Evolutionary conservation across 2,113 vertebrate genomes (phyloP), one percentile per base, ranked within the genome.

Genomic region (Sitta europaea): DNA sequence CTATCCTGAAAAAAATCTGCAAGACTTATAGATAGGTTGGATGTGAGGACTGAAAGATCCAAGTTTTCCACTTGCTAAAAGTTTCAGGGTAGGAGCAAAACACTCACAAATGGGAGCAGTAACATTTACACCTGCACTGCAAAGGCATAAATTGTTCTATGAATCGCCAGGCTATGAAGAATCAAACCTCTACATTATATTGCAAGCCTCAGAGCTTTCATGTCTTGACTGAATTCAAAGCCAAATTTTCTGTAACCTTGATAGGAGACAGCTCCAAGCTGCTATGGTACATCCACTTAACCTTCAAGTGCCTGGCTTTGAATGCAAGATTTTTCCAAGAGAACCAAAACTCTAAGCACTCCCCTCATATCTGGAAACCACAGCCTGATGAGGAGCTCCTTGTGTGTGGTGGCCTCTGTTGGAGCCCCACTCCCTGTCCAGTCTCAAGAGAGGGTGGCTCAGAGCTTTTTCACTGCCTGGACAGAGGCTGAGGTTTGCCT

Each of bases 381-480:
- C 57, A 71, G 53, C 23, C 11, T 9, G 5, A 14, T 87, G 93
- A 87, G 81, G 70, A 94, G 38, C 27, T 87, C 62, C 42, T 29
- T 84, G 53, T 79, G 28, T 1, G 0, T 43, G 70, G 35, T 76
- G 61, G 25, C 58, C 63, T 65, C 58, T 90, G 9, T 65, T 1
- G 1, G 47, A 87, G 47, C 17, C 33, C 0, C 0, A 10, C 67
- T 85, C 50, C 36, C 25, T 2, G 1, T 43, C 55, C 2, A 1
- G n/a, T 50, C 58, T 65, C 45, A 7, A 25, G 50, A 57, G 33
- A 57, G 40, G 11, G 25, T 53, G 40, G 42, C 54, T 82, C 2
- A 4, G 40, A 57, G 66, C 36, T 48, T 63, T 88, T 59, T 51
- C 38, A 0, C 42, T 92, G 72, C 63, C n/a, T 6, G 2, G 31